Conservation (phyloP, 2,888 invertebrate species). For the Aphidoletes aphidimyza region DNA sequence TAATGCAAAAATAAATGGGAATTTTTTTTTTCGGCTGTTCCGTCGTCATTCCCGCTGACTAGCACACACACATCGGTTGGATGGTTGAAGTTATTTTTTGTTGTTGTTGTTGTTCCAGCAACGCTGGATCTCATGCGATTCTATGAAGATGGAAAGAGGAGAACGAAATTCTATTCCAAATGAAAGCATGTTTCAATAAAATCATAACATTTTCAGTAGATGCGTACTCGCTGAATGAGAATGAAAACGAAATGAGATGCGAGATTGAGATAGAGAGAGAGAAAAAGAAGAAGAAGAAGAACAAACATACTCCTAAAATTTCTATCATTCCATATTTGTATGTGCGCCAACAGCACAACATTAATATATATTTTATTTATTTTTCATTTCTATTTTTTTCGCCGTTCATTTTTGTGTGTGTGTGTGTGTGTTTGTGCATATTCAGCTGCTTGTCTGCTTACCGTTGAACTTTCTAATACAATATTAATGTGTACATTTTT, state of each 20-base stretch:
- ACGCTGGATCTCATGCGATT: neutral
- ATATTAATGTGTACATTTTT: slow-evolving; percentile 46
- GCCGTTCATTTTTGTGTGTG: neutral
- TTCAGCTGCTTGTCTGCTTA: slow-evolving; percentile 3
- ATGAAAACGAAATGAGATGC: no score
- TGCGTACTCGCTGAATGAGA: neutral
- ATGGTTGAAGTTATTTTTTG: no score
- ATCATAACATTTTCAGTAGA: neutral
- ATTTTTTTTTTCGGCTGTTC: slow-evolving; percentile 54
- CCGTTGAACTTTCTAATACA: slow-evolving; percentile 39
- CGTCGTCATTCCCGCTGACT: slow-evolving; percentile 16
- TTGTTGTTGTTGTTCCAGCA: no score
- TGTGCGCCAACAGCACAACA: slow-evolving; percentile 6
- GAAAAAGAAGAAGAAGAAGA: neutral
- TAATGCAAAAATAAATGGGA: slow-evolving; percentile 59
- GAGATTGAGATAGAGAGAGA: no score
- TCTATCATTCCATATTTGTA: slow-evolving; percentile 25
- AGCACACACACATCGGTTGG: neutral
- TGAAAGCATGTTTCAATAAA: neutral
- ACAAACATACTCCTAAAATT: slow-evolving; percentile 39
- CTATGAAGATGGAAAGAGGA: neutral
- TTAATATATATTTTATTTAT: slow-evolving; percentile 48
- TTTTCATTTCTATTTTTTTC: slow-evolving; percentile 37
- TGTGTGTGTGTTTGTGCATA: slow-evolving; percentile 18
- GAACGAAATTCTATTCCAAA: neutral